These are phyloP conservation scores for Melanotaenia duboulayi DNA, from an alignment of 2,113 vertebrate genomes.

Conservation along the genomic window DNA sequence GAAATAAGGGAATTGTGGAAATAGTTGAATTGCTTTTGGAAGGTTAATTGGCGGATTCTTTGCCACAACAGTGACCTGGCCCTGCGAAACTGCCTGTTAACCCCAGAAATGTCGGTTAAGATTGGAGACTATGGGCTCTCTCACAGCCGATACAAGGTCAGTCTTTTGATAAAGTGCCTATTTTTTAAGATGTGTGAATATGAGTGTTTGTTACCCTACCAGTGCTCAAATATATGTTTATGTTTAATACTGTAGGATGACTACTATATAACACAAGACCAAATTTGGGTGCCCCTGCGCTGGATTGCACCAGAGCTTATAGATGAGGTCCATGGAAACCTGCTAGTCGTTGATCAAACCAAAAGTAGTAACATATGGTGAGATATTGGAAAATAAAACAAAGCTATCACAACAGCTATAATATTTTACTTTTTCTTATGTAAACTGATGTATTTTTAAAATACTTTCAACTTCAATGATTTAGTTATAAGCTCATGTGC, in stretches of 20 bases:
- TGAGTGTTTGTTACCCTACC: neutral
- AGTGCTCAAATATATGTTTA: neutral
- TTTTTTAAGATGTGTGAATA: too few species aligned
- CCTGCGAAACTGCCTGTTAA: slow-evolving; percentile 93
- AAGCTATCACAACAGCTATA: neutral
- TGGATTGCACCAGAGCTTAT: slow-evolving; percentile 98
- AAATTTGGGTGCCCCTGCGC: slow-evolving; percentile 97
- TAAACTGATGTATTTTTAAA: neutral
- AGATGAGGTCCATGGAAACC: slow-evolving; percentile 96
- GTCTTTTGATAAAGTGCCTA: slow-evolving; percentile 13
- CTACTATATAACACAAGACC: slow-evolving; percentile 96
- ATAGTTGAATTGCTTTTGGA: neutral
- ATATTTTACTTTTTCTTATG: neutral
- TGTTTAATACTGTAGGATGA: slow-evolving; percentile 86
- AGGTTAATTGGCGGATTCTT: neutral
- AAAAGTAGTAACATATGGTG: slow-evolving; percentile 97
- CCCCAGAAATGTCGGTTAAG: slow-evolving; percentile 93
- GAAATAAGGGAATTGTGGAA: neutral
- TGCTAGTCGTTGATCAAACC: slow-evolving; percentile 95
- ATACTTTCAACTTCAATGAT: too few species aligned
- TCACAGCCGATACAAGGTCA: slow-evolving; percentile 94
- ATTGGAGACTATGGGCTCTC: slow-evolving; percentile 96
- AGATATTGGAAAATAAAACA: slow-evolving; percentile 50
- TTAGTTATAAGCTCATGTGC: too few species aligned
- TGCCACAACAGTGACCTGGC: slow-evolving; percentile 89